Conservation (phyloP, 1,140 invertebrate genomes). For the Wiebesia pumilae region DNA sequence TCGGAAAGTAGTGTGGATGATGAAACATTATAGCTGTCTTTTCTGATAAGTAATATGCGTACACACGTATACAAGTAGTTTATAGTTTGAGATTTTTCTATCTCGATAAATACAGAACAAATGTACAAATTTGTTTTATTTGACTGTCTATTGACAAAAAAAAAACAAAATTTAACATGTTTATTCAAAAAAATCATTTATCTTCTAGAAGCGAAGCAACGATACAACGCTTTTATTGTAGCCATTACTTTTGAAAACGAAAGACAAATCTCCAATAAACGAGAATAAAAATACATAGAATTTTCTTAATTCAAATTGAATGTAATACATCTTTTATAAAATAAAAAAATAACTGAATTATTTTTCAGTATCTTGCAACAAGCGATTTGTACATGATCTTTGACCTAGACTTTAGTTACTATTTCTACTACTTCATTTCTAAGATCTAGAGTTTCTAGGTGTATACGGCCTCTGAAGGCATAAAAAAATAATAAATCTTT, state of each 20-base stretch:
- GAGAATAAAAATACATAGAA: not conserved
- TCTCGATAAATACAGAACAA: no score
- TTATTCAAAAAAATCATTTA: not conserved
- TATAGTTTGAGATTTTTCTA: not conserved
- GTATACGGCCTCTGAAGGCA: not conserved
- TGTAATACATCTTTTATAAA: not conserved
- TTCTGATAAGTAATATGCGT: not conserved
- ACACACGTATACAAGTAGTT: not conserved
- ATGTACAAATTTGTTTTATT: no score
- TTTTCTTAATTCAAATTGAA: not conserved
- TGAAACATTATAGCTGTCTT: not conserved
- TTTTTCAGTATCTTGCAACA: not conserved
- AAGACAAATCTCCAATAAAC: not conserved
- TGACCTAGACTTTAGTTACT: not conserved
- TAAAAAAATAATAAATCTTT: constrained; percentile 13
- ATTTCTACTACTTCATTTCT: not conserved
- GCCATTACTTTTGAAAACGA: not conserved
- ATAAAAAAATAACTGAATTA: not conserved
- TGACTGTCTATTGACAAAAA: not conserved
- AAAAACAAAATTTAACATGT: not conserved
- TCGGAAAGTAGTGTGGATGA: not conserved
- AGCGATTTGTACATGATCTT: not conserved
- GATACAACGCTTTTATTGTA: not conserved
- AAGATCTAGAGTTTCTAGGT: not conserved
- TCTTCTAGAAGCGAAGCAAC: not conserved